Conservation (phyloP, 2,888 invertebrate genomes). For the Ephialtes manifestator region DNA sequence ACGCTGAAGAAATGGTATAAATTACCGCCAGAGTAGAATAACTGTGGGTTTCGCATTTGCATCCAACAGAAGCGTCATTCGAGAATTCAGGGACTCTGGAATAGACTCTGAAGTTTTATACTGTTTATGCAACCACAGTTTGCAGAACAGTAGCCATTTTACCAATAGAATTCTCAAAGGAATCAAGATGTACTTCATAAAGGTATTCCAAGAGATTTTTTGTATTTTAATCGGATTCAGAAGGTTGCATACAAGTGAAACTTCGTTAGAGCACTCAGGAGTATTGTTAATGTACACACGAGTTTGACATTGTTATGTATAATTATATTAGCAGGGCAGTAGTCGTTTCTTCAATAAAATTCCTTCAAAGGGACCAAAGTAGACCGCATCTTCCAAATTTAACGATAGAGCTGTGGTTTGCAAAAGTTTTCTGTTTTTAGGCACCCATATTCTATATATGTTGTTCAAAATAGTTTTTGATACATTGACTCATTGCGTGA, state of each 20-base stretch:
- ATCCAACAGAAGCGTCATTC: constrained; percentile 62
- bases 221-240: background rate
- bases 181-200: background rate
- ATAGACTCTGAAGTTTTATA: no score
- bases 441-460: no score
- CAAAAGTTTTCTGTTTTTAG: no score
- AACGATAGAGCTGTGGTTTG: no score
- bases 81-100: background rate
- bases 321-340: no score
- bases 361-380: no score
- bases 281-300: background rate
- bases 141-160: background rate
- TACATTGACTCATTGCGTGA: no score
- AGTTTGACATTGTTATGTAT: background rate
- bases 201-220: background rate
- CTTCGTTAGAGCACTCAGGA: background rate
- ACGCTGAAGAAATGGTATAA: no score
- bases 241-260: background rate
- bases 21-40: constrained; percentile 3
- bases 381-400: no score
- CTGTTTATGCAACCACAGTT: no score
- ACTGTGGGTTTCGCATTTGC: constrained; percentile 58
- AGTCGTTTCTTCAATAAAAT: no score
- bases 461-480: no score
- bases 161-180: background rate